Conservation (phyloP, 2,797 vertebrate species). For the Pangasius larnaudii region DNA sequence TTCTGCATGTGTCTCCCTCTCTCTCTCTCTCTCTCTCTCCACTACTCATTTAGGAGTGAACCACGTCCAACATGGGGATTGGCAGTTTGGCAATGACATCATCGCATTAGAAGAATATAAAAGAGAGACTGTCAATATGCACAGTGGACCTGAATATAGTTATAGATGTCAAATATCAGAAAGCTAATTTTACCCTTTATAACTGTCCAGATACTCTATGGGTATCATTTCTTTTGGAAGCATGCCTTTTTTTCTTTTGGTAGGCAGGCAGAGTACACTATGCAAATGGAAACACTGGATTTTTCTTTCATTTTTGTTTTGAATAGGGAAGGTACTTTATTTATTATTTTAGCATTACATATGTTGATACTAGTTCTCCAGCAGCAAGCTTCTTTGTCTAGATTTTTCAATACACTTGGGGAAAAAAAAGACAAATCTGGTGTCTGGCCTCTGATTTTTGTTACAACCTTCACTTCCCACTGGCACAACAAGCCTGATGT, state of each 20-base stretch:
- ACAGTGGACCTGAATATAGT: not conserved
- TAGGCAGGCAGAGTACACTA: not conserved
- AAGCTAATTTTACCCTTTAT: not conserved
- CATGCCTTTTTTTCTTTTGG: not conserved
- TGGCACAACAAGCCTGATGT: not conserved
- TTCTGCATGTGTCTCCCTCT: not conserved
- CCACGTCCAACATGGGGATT: not conserved
- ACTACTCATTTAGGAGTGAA: not conserved
- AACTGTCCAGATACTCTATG: not conserved
- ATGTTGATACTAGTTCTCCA: not conserved
- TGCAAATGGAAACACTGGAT: not conserved
- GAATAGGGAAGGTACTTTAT: not conserved
- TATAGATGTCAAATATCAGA: not conserved
- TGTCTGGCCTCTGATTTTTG: constrained; percentile 4
- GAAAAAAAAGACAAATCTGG: not conserved
- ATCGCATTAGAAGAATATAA: not conserved
- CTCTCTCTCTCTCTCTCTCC: not conserved
- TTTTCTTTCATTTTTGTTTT: constrained; percentile 10
- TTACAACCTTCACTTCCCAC: not conserved
- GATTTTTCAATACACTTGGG: not conserved
- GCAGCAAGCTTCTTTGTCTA: not conserved
- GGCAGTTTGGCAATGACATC: not conserved
- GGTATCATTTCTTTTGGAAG: not conserved
- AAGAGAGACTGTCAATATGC: not conserved
- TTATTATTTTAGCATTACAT: not conserved